These are phyloP conservation scores for Murina feae DNA, from an alignment of 2,113 vertebrate species.

Conservation along the genomic window DNA sequence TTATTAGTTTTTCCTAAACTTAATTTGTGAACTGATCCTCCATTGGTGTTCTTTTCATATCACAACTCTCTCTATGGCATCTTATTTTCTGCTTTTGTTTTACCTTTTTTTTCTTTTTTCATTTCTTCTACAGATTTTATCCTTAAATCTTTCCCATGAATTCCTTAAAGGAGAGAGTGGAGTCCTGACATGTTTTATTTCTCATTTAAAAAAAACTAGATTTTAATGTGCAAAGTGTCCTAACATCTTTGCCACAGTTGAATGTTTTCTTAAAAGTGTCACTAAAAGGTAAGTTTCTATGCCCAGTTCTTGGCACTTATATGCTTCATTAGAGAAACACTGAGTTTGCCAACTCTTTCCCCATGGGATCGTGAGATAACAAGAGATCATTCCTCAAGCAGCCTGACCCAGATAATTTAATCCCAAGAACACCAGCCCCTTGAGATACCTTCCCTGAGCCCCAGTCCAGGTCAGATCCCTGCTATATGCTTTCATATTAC, in stretches of 20 bases:
- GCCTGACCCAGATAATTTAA: conserved; percentile 19
- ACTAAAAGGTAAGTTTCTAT: background rate
- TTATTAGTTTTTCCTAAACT: background rate
- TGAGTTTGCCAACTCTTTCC: background rate
- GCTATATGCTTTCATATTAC: background rate
- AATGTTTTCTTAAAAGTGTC: conserved; percentile 20
- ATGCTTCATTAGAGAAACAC: conserved; percentile 4
- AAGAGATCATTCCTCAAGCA: background rate
- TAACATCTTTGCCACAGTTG: background rate
- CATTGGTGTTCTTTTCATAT: background rate
- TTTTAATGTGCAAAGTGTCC: background rate
- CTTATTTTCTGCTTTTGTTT: background rate
- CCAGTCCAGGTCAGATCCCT: background rate
- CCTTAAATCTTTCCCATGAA: background rate
- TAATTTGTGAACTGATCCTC: background rate
- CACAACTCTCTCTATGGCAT: background rate
- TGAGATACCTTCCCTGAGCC: background rate
- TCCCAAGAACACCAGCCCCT: background rate
- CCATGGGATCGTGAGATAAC: background rate
- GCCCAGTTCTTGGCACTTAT: background rate
- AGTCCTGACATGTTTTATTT: background rate
- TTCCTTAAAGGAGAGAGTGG: background rate
- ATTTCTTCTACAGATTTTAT: background rate
- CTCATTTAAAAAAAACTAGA: background rate
- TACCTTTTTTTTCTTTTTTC: background rate